Evolutionary conservation across 1,140 invertebrate genomes (phyloP).

Genomic region (Tetramorium parvispinum): DNA sequence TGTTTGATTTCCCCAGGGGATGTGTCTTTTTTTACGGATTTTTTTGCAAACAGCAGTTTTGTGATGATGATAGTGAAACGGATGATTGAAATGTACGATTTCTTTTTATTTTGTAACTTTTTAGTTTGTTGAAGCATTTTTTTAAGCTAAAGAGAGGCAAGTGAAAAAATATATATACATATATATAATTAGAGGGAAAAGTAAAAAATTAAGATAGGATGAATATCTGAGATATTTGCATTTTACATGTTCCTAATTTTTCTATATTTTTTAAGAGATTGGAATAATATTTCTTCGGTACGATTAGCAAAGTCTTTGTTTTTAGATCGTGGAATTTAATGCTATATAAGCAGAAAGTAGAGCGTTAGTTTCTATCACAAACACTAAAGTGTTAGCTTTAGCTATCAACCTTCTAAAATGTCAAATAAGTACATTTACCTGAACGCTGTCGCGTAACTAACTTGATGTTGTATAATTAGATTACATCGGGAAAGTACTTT

Average conservation of each 20-base stretch:
- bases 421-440: slow-evolving; percentile 31
- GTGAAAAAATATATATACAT: neutral
- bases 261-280: neutral
- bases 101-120: neutral
- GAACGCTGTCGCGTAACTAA: slow-evolving; percentile 32
- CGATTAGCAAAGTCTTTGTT: neutral
- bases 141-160: neutral
- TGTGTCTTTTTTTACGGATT: slow-evolving; percentile 2
- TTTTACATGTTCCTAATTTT: neutral
- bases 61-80: neutral
- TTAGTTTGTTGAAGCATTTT: neutral
- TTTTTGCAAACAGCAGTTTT: slow-evolving; percentile 10
- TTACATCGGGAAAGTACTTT: slow-evolving; percentile 39
- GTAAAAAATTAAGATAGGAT: neutral
- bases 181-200: neutral
- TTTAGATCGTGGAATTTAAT: neutral
- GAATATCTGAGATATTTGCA: neutral
- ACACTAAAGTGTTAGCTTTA: slow-evolving; percentile 28
- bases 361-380: neutral
- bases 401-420: neutral
- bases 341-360: neutral
- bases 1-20: slow-evolving; percentile 58
- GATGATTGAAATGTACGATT: neutral
- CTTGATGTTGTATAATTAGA: slow-evolving; percentile 17
- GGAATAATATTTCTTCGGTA: neutral